phyloP scores from a whole-genome alignment of 1,140 invertebrate genomes.

The Saccostrea cuccullata region DNA sequence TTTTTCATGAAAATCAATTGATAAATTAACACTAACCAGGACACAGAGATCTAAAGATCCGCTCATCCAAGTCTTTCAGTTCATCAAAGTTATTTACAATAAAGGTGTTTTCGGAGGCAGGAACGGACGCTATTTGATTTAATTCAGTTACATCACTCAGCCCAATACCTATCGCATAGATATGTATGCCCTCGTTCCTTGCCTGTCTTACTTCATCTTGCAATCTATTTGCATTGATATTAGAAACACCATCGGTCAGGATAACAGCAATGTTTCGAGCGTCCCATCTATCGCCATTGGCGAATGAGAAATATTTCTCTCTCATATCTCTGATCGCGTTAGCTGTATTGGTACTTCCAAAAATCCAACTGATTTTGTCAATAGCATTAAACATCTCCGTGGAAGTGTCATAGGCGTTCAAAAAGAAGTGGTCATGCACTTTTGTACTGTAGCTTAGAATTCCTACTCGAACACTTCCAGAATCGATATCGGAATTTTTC shows the following conservation, averaged over 20 bases:
- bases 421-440: constrained; percentile 56
- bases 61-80: constrained; percentile 45
- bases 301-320: constrained; percentile 42
- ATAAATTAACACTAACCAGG: constrained; percentile 38
- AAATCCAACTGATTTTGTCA: constrained; percentile 49
- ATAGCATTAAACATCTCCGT: constrained; percentile 45
- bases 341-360: constrained; percentile 57
- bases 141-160: constrained; percentile 59
- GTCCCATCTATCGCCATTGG: constrained; percentile 47
- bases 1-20: neutral
- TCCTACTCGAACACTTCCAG: constrained; percentile 54
- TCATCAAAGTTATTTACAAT: constrained; percentile 50
- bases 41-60: constrained; percentile 48
- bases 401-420: constrained; percentile 49
- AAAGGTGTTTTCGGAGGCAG: constrained; percentile 45
- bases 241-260: constrained; percentile 68
- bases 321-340: constrained; percentile 49
- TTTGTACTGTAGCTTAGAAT: constrained; percentile 52
- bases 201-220: constrained; percentile 57
- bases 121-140: constrained; percentile 54
- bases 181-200: constrained; percentile 58
- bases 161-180: constrained; percentile 65
- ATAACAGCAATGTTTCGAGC: constrained; percentile 58
- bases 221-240: constrained; percentile 55
- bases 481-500: constrained; percentile 50